Evolutionary conservation across 2,888 invertebrate species (phyloP), one percentile per base, ranked within the genome.

Genomic region (Galerucella calmariensis): DNA sequence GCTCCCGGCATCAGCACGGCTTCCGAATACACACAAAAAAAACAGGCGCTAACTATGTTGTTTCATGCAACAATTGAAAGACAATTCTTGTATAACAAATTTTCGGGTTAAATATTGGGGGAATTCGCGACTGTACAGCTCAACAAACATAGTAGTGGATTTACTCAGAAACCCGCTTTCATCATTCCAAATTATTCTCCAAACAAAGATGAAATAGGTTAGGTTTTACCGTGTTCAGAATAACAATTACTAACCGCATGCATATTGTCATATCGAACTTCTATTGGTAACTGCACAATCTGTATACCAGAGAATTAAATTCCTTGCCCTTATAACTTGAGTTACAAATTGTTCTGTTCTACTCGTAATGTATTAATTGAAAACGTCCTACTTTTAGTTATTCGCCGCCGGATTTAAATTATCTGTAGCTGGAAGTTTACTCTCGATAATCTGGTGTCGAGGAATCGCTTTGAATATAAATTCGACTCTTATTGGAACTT

Each of bases 371-470:
- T 61, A 67, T 66, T 66, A 69, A 66, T 61, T 74, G 67, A 51
- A 74, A 66, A 66, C 69, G 69, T 67, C 46, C 66, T 69, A 69
- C 56, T 56, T 56, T 56, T 16, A 56, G 56, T 56, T 20, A 56
- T 20, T 9, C 56, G 10, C 9, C 56, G 8, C 10, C 16, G 16
- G 56, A 56, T 74, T 69, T 66, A 66, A 69, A 69, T 74, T 69
- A 74, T 61, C 65, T n/a, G 53, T 20, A 41, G 12, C 20, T 16
- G 69, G 24, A 69, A 59, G 61, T 58, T 58, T 61, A 51, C 11
- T 41, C 20, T 41, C 66, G 66, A 69, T 74, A 74, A 74, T 74
- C 67, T 63, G 59, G 69, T 51, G 66, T 44, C 66, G 65, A 59
- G 20, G 35, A 35, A 59, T 58, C n/a, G 66, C 44, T 69, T 74